Conservation (phyloP, 2,113 vertebrate genomes). For the Rhea pennata region DNA sequence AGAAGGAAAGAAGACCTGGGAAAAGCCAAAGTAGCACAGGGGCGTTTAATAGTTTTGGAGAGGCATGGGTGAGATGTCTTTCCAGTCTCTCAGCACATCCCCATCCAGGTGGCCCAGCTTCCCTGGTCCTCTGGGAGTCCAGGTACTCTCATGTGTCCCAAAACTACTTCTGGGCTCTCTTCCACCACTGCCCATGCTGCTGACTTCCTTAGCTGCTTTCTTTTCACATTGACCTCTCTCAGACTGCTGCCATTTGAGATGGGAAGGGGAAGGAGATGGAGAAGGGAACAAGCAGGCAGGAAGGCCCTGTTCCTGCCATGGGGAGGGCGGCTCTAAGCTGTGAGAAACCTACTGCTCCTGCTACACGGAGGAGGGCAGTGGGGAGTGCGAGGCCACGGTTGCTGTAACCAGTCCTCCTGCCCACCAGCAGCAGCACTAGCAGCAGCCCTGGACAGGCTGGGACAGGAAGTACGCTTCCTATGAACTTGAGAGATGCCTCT, state of each 20-base stretch:
- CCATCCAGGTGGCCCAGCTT: not conserved
- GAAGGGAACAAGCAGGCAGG: rapidly evolving
- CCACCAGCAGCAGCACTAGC: too few species aligned
- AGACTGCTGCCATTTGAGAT: not conserved
- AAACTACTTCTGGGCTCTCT: not conserved
- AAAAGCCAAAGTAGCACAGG: not conserved
- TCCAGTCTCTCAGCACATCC: not conserved
- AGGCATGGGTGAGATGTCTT: not conserved
- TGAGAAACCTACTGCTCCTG: not conserved
- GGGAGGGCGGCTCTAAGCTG: not conserved
- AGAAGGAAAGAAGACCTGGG: not conserved
- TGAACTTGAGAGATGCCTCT: not conserved
- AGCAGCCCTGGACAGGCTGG: not conserved
- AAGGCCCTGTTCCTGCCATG: not conserved
- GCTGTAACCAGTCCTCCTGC: not conserved
- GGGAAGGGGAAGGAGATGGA: not conserved
- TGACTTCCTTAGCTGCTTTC: not conserved
- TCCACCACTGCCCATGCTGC: not conserved
- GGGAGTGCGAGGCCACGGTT: not conserved
- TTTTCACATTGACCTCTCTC: not conserved
- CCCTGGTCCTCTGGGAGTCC: not conserved
- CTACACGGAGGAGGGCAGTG: not conserved
- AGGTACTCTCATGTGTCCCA: not conserved
- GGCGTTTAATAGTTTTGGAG: rapidly evolving
- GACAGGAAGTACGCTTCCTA: not conserved